Conservation (phyloP, 2,888 invertebrate species). For the Eremobia ochroleuca region DNA sequence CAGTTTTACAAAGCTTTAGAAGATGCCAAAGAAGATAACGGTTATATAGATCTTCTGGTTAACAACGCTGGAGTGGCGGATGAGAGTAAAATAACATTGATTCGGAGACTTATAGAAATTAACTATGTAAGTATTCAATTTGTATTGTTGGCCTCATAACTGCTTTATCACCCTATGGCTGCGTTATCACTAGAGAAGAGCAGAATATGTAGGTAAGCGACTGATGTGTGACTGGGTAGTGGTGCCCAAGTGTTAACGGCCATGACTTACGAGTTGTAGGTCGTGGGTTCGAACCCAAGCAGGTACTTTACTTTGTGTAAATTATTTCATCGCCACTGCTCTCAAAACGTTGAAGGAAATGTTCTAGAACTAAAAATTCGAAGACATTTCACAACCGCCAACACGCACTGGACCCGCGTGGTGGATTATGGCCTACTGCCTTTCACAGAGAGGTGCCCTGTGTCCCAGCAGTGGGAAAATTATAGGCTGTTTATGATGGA, state of each 20-base stretch:
- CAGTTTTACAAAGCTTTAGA: slow-evolving; percentile 69
- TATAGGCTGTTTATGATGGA: neutral
- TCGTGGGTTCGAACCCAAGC: neutral
- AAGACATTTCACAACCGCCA: too few species aligned
- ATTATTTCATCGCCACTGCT: neutral
- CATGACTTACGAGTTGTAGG: neutral
- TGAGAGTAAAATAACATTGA: slow-evolving; percentile 60
- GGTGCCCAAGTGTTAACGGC: neutral
- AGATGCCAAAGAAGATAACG: slow-evolving; percentile 61
- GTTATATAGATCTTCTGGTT: slow-evolving; percentile 72
- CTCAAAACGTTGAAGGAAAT: neutral
- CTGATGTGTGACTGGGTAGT: neutral
- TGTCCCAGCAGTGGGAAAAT: neutral
- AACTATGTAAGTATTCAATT: slow-evolving; percentile 70
- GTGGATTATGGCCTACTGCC: neutral
- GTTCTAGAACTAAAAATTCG: neutral
- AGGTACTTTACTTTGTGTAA: neutral
- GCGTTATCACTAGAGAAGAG: neutral
- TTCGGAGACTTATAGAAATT: slow-evolving; percentile 70
- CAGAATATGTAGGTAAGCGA: neutral
- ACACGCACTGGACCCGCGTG: neutral
- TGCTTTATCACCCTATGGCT: neutral
- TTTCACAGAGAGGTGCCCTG: neutral
- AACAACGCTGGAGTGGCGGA: slow-evolving; percentile 77
- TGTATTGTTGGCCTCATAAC: neutral